Percentiles rank a stretch among this genome's conserved stretches.
phyloP scores from a whole-genome alignment of 2,797 vertebrate genomes.

The Lacerta viridis region DNA sequence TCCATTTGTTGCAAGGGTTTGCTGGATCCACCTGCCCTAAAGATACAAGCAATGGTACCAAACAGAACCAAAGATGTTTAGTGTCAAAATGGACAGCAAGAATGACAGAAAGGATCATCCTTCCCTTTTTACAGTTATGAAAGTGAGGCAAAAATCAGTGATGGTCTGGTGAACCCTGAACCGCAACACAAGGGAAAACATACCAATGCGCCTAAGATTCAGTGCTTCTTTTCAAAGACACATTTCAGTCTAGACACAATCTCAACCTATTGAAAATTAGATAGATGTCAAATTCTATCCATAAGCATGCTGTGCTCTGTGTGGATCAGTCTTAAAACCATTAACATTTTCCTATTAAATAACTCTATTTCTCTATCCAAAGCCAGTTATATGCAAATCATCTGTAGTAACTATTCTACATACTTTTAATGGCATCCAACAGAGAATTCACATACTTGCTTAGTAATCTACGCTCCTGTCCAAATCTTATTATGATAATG shows the following conservation, averaged over 20 bases:
- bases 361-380: not conserved
- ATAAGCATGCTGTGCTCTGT: not conserved
- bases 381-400: not conserved
- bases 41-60: not conserved
- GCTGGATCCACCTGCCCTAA: not conserved
- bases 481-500: not conserved
- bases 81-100: not conserved
- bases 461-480: not conserved
- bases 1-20: not conserved
- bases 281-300: not conserved
- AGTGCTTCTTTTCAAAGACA: not conserved
- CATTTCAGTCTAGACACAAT: not conserved
- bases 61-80: not conserved
- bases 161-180: not conserved
- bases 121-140: not conserved
- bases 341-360: no score
- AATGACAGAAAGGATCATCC: not conserved
- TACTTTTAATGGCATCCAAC: slow-evolving; percentile 15
- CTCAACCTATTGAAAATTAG: not conserved
- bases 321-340: not conserved
- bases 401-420: not conserved
- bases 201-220: not conserved
- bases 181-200: not conserved
- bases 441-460: not conserved
- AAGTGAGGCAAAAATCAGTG: not conserved